Conservation (phyloP, 2,113 vertebrate species). For the Rattus rattus region DNA sequence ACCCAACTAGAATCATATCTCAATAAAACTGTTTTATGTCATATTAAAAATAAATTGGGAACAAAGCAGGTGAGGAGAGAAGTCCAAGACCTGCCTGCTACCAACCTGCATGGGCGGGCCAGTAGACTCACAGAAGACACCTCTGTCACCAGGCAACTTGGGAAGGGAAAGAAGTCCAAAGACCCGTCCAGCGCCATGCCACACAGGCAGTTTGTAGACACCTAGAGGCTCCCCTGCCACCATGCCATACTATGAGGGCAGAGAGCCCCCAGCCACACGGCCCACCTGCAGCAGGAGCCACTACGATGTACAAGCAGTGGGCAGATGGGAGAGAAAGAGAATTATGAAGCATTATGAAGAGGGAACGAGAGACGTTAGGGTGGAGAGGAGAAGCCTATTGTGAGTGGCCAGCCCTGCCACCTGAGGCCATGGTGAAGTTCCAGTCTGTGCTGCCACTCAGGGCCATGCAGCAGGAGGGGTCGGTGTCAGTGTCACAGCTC, state of each 20-base stretch:
- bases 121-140: not conserved
- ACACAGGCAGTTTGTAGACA: not conserved
- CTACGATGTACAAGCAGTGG: not conserved
- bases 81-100: not conserved
- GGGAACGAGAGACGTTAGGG: not conserved
- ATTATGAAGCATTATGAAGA: not conserved
- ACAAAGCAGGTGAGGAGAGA: not conserved
- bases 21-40: not conserved
- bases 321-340: not conserved
- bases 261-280: not conserved
- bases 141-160: not conserved
- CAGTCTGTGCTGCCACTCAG: not conserved
- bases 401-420: not conserved
- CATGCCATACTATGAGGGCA: not conserved
- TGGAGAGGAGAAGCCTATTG: not conserved
- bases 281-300: too few relatives aligned
- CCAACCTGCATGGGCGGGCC: not conserved
- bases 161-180: not conserved
- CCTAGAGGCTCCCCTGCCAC: not conserved
- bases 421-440: not conserved
- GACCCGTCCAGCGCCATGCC: not conserved
- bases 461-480: not conserved
- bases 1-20: not conserved
- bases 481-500: not conserved
- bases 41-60: constrained; percentile 30